Evolutionary conservation across 2,797 vertebrate species (phyloP).

Genomic region (Melanotaenia maccullochi): DNA sequence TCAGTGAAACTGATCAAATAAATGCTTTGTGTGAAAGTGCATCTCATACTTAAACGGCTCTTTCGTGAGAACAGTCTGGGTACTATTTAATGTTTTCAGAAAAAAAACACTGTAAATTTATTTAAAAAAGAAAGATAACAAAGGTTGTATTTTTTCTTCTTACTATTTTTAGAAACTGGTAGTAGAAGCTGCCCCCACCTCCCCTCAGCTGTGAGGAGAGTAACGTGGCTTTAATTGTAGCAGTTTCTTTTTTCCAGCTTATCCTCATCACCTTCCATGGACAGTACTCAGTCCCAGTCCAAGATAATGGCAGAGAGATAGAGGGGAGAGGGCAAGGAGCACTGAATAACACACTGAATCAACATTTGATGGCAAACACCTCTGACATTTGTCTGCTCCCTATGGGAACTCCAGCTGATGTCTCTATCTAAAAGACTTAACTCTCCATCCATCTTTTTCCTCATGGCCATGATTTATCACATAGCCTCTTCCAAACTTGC

Average conservation of each 20-base stretch:
- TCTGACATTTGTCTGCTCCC: background rate
- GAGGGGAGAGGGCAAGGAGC: background rate
- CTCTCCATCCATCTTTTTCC: background rate
- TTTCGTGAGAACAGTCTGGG: background rate
- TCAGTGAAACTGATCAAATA: background rate
- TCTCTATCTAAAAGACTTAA: background rate
- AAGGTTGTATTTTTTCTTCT: no score
- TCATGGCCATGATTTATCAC: background rate
- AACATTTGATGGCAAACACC: slow-evolving; percentile 7
- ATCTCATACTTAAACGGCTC: background rate
- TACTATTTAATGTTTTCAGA: no score
- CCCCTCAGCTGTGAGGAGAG: background rate
- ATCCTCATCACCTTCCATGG: background rate
- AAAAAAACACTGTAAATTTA: no score
- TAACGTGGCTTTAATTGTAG: background rate
- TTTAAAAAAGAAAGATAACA: no score
- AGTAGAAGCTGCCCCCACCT: background rate
- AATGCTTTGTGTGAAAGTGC: background rate
- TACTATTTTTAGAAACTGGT: background rate
- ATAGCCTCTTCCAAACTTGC: background rate
- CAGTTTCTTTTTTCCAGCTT: background rate
- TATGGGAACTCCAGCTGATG: background rate
- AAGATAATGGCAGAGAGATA: background rate
- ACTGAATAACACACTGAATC: background rate
- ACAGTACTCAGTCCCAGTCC: background rate